Percentiles rank a stretch among this genome's conserved stretches.
Evolutionary conservation across 2,113 vertebrate genomes (phyloP).

Genomic region (Stercorarius parasiticus): DNA sequence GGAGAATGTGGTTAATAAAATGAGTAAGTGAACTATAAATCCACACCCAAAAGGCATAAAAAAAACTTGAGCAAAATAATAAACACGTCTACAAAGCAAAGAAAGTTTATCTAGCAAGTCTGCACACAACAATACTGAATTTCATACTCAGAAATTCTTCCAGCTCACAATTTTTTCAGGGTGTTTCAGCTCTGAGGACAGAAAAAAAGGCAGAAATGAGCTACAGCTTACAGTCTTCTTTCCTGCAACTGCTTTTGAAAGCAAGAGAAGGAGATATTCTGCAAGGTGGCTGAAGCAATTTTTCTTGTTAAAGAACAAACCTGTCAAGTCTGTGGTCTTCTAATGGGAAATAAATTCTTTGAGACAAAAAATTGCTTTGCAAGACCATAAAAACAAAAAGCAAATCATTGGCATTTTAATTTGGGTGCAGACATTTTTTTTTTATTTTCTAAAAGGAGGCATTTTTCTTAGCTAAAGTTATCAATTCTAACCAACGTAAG

Average conservation of each 20-base stretch:
- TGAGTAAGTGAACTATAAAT: conserved; percentile 18
- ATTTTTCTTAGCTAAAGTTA: not conserved
- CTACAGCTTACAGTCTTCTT: not conserved
- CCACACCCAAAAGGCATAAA: conserved; percentile 5
- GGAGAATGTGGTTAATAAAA: conserved; percentile 34
- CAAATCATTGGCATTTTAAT: not conserved
- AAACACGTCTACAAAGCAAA: conserved; percentile 10
- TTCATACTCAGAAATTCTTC: conserved; percentile 65
- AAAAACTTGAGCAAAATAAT: not conserved
- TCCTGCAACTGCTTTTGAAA: not conserved
- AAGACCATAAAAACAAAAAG: not conserved
- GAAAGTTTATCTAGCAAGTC: conserved; percentile 21
- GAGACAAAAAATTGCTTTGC: not conserved
- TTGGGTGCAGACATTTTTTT: not conserved
- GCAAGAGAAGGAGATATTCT: not conserved
- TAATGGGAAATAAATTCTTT: not conserved
- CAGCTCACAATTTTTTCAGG: conserved; percentile 54
- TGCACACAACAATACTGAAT: conserved; percentile 34
- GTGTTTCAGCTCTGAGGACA: conserved; percentile 60
- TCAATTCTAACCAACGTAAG: not conserved
- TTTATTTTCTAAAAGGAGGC: not conserved
- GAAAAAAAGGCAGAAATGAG: conserved; percentile 57
- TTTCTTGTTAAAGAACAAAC: not conserved
- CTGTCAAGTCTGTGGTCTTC: not conserved
- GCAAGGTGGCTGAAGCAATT: not conserved